Base-by-base conservation (phyloP, 1,140 invertebrate genomes). In the Chymomyza costata region DNA sequence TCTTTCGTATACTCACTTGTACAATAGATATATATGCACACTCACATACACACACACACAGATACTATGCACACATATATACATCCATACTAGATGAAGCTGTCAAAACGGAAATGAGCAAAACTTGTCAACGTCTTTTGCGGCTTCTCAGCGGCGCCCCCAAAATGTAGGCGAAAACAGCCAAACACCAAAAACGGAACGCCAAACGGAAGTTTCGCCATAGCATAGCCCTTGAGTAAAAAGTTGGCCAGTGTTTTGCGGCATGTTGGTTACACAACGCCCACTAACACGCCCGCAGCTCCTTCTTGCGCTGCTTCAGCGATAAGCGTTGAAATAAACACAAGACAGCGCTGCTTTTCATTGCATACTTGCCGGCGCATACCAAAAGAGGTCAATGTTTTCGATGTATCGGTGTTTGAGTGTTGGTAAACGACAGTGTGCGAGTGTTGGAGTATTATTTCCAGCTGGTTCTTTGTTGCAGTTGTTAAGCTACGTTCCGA, bases 51-150 rank as follows among this genome's bases (percentile, higher is more conserved):
- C 54, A 56, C 35, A 35, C 41, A 45, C 21, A 34, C 30, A 40
- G 18, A 35, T 10, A 30, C 6, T 10, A 35, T 17, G 21, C 14
- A 39, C 34, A 31, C n/a, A 43, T 15, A 31, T 19, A 41, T 6
- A 30, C 18, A 49, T 10, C 25, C 5, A 28, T 6, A 28, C n/a
- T 41, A 8, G 18, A 21, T 37, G 18, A 34, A 52, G 18, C 35
- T 62, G 47, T 65, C 60, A 64, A 59, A 68, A 61, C 65, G 65
- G 65, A 68, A 65, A 56, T 65, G 62, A 52, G 62, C 54, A 47
- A 68, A 74, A 68, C 69, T 74, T 74, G 70, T 74, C 65, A 74
- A 55, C 55, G 51, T 66, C 54, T 60, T 60, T 59, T 59, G 54
- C 18, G 48, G 37, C 39, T 39, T 55, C 14, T 57, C 55, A 45